phyloP scores from a whole-genome alignment of 2,113 vertebrate genomes.

The Mormyrus lacerda region DNA sequence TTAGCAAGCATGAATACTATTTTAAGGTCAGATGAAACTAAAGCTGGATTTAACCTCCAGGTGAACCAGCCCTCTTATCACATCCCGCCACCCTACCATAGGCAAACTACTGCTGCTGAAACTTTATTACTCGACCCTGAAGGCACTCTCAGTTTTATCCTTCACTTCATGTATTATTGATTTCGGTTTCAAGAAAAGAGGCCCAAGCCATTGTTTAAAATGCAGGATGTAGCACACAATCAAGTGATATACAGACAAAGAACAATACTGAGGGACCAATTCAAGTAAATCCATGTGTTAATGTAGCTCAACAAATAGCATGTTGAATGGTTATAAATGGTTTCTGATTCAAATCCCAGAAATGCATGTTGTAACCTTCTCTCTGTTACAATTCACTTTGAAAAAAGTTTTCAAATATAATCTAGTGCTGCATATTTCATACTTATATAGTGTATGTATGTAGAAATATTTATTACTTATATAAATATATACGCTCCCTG shows the following conservation, averaged over 20 bases:
- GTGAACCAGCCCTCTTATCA: not conserved
- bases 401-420: not conserved
- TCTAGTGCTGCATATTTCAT: not conserved
- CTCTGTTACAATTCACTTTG: not conserved
- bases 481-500: not conserved
- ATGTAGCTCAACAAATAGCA: not conserved
- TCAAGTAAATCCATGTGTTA: not conserved
- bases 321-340: not conserved
- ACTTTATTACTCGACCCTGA: not conserved
- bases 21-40: not conserved
- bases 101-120: not conserved
- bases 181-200: not conserved
- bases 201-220: not conserved
- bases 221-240: not conserved
- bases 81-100: not conserved
- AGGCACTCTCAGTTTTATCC: not conserved
- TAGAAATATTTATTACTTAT: not conserved
- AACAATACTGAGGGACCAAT: not conserved
- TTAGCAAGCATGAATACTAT: not conserved
- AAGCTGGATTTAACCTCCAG: not conserved
- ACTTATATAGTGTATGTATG: not conserved
- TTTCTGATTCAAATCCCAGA: not conserved
- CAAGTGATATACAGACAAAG: not conserved
- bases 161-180: not conserved
- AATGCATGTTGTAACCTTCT: not conserved